Percentiles rank a stretch among this genome's conserved stretches.
Conservation (phyloP, 1,140 invertebrate species). For the Papilio dardanus region DNA sequence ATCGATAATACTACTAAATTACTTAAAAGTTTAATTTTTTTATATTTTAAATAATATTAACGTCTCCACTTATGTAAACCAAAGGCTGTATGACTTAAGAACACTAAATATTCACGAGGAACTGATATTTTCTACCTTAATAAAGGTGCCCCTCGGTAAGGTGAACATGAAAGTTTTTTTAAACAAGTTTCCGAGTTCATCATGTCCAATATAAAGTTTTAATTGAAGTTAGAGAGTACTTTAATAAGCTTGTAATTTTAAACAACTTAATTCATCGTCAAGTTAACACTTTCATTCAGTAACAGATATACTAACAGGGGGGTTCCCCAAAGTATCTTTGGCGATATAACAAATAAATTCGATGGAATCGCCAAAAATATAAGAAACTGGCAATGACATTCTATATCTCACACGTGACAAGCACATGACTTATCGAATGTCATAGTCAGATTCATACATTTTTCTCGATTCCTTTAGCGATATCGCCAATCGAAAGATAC, state of each 20-base stretch:
- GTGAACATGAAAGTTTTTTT: constrained; percentile 1
- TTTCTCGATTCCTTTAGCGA: no score
- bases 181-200: not conserved
- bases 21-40: no score
- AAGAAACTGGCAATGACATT: no score
- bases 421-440: no score
- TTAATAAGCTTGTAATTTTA: constrained; percentile 19
- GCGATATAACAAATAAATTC: no score
- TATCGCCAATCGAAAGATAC: no score
- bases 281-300: not conserved
- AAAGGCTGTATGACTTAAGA: not conserved
- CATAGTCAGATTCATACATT: no score
- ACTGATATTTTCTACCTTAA: not conserved
- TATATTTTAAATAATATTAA: not conserved
- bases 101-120: not conserved
- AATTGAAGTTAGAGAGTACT: constrained; percentile 7
- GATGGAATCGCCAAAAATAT: no score
- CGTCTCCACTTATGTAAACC: not conserved
- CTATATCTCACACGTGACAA: no score
- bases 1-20: no score
- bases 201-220: constrained; percentile 10
- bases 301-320: not conserved
- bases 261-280: not conserved
- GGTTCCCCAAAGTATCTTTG: no score
- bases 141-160: not conserved